Conservation (phyloP, 2,797 vertebrate genomes). For the Rhadinocentrus ornatus region DNA sequence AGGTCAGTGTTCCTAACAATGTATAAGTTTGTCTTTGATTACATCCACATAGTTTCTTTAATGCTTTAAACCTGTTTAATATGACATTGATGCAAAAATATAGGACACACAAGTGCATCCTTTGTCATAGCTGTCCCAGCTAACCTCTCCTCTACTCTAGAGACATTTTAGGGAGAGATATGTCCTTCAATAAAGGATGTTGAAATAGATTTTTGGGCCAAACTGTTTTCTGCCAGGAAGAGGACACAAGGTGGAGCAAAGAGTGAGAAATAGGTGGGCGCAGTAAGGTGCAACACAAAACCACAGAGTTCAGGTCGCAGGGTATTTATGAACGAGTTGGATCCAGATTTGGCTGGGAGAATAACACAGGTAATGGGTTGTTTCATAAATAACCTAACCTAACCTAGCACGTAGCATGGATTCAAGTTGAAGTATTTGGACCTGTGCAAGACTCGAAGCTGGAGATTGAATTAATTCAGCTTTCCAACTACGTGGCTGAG, state of each 20-base stretch:
- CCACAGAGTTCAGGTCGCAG: too few species aligned
- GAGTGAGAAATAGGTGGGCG: not conserved
- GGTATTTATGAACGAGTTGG: too few species aligned
- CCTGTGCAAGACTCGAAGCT: too few species aligned
- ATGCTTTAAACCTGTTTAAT: not conserved
- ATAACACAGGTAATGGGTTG: too few species aligned
- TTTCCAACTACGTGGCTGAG: too few species aligned
- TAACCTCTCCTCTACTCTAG: not conserved
- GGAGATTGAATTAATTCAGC: too few species aligned
- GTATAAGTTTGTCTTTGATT: not conserved
- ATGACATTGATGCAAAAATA: not conserved
- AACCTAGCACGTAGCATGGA: too few species aligned
- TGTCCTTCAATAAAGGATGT: not conserved
- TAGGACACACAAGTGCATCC: not conserved
- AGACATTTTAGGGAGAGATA: not conserved
- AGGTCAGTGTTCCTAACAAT: not conserved
- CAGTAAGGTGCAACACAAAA: too few species aligned
- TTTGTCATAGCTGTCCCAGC: not conserved
- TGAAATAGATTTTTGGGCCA: not conserved
- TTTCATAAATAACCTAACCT: too few species aligned
- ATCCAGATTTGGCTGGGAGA: too few species aligned
- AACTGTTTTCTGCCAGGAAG: not conserved
- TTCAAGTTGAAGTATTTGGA: too few species aligned
- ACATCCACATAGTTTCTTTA: not conserved
- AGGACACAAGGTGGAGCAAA: not conserved